Percentiles rank a stretch among this genome's conserved stretches.
These are phyloP conservation scores for Gobio gobio DNA, from an alignment of 2,113 vertebrate genomes.

Conservation along the genomic window DNA sequence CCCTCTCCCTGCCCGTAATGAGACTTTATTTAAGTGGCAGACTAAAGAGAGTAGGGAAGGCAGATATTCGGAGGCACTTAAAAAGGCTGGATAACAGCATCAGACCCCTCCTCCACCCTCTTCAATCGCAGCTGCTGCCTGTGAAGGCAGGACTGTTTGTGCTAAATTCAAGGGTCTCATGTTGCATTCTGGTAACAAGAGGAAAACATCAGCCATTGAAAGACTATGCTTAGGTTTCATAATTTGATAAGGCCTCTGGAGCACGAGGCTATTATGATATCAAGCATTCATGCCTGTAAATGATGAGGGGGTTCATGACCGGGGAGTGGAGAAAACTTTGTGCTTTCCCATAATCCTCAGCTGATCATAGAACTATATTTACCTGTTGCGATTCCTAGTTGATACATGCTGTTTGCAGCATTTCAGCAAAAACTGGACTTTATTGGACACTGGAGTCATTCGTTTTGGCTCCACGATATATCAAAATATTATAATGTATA, in stretches of 20 bases:
- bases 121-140: conserved; percentile 4
- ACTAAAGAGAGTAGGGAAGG: conserved; percentile 26
- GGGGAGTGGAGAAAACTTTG: background rate
- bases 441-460: background rate
- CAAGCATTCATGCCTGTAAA: conserved; percentile 23
- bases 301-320: conserved; percentile 5
- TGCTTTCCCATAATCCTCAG: background rate
- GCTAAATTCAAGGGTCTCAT: conserved; percentile 41
- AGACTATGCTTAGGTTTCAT: conserved; percentile 12
- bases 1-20: conserved; percentile 41
- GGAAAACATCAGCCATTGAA: conserved; percentile 27
- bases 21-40: conserved; percentile 52
- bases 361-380: background rate
- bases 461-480: background rate
- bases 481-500: no score
- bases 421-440: background rate
- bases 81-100: conserved; percentile 45
- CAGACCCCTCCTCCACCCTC: background rate
- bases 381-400: background rate
- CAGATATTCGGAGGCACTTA: conserved; percentile 52
- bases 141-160: conserved; percentile 8
- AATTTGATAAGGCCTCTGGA: conserved; percentile 32
- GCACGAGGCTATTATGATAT: background rate
- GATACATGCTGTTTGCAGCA: background rate
- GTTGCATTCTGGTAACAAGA: conserved; percentile 54